Evolutionary conservation across 2,113 vertebrate genomes (phyloP).

Genomic region (Brachypteracias leptosomus): DNA sequence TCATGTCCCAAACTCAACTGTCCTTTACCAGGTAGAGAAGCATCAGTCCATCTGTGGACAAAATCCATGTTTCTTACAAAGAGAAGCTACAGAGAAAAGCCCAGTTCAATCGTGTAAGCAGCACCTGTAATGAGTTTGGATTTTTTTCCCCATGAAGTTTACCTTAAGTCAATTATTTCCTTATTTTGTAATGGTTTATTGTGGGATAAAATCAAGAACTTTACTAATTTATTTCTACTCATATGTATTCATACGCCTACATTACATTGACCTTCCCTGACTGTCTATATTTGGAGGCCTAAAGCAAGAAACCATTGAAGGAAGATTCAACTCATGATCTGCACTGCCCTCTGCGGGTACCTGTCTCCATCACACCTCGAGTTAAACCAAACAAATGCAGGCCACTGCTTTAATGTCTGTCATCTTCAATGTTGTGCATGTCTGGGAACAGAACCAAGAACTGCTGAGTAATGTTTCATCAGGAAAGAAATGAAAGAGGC

Average conservation of each 20-base stretch:
- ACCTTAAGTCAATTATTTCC: neutral
- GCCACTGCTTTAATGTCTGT: rapidly evolving
- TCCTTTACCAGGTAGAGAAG: neutral
- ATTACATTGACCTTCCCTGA: neutral
- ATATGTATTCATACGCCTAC: rapidly evolving
- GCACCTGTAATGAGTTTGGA: neutral
- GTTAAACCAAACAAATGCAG: rapidly evolving
- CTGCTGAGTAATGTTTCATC: neutral
- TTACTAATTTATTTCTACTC: neutral
- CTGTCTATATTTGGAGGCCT: neutral
- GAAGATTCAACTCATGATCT: neutral
- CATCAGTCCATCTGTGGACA: neutral
- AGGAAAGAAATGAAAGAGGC: neutral
- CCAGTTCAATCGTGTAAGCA: neutral
- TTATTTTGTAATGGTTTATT: neutral
- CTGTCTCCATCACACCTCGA: rapidly evolving
- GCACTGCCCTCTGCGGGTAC: neutral
- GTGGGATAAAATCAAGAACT: neutral
- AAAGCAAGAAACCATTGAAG: neutral
- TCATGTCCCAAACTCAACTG: neutral
- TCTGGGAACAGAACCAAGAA: neutral
- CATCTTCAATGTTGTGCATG: neutral
- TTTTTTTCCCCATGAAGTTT: neutral
- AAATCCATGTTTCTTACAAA: neutral
- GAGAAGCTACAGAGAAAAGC: neutral